Evolutionary conservation across 2,888 invertebrate species (phyloP).

Genomic region (Cyclophora albipunctata): DNA sequence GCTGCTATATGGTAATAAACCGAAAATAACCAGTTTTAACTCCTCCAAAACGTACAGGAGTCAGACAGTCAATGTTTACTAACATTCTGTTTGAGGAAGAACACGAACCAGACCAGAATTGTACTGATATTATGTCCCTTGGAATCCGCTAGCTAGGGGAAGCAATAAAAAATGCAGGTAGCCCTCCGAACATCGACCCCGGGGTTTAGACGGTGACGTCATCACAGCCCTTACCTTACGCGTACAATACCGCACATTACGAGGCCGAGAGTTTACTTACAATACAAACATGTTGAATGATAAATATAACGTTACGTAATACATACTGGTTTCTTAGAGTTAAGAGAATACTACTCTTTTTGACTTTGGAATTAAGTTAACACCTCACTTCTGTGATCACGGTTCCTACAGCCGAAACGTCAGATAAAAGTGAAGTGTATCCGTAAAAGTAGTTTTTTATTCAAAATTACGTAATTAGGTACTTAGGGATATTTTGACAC

Average conservation of each 20-base stretch:
- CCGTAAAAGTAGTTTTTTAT: slow-evolving; percentile 10
- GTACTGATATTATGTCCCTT: slow-evolving; percentile 25
- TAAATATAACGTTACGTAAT: too few relatives aligned
- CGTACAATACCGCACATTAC: slow-evolving; percentile 29
- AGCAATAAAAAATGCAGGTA: slow-evolving; percentile 72
- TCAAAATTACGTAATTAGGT: slow-evolving; percentile 5
- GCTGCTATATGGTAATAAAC: background rate
- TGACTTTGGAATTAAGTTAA: too few relatives aligned
- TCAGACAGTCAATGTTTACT: slow-evolving; percentile 11
- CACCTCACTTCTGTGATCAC: too few relatives aligned
- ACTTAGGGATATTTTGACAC: slow-evolving; percentile 8
- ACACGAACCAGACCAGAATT: slow-evolving; percentile 15
- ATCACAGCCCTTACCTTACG: slow-evolving; percentile 32
- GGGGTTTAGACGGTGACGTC: slow-evolving; percentile 57
- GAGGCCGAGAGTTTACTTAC: too few relatives aligned
- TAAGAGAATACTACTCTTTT: too few relatives aligned
- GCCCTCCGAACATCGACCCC: slow-evolving; percentile 68
- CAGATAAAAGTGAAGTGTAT: slow-evolving; percentile 5
- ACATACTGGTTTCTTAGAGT: too few relatives aligned
- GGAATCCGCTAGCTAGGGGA: slow-evolving; percentile 54
- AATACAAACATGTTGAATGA: slow-evolving; percentile 19
- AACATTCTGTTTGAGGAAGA: slow-evolving; percentile 5
- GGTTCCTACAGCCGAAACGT: too few relatives aligned
- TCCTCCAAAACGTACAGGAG: background rate
- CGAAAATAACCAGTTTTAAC: background rate